Evolutionary conservation across 2,797 vertebrate species (phyloP).

Genomic region (Hafferia zeledoni): DNA sequence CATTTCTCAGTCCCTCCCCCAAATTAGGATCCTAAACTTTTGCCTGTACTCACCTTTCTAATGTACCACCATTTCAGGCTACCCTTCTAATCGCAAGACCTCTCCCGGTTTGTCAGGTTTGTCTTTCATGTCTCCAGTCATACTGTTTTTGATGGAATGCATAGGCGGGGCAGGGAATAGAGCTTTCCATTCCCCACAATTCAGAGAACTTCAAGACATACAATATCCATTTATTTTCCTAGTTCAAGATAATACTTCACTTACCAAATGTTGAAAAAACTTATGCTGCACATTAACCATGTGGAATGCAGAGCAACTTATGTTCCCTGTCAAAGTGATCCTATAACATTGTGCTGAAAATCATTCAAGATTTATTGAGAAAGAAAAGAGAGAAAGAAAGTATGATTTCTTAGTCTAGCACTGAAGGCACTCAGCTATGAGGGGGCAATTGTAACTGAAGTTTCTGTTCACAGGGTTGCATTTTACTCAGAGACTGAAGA

Average conservation of each 20-base stretch:
- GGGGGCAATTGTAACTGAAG: not conserved
- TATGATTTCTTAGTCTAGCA: not conserved
- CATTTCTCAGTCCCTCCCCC: not conserved
- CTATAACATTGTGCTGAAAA: not conserved
- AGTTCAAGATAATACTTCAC: not conserved
- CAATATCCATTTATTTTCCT: not conserved
- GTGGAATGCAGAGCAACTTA: rapidly evolving
- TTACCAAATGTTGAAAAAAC: not conserved
- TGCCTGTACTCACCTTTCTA: not conserved
- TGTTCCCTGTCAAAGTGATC: not conserved
- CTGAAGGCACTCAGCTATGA: not conserved
- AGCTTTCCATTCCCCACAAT: not conserved
- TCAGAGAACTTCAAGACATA: not conserved
- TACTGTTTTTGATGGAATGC: not conserved
- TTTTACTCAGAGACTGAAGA: not conserved
- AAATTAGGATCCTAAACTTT: not conserved
- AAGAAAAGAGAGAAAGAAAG: not conserved
- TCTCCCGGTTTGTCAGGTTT: not conserved
- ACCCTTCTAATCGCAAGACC: not conserved
- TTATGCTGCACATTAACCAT: not conserved
- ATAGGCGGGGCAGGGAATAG: not conserved
- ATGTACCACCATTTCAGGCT: not conserved
- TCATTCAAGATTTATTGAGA: not conserved
- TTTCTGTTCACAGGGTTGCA: not conserved
- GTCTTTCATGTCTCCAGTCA: not conserved